phyloP scores from a whole-genome alignment of 2,888 invertebrate species.

The Drosophila testacea region DNA sequence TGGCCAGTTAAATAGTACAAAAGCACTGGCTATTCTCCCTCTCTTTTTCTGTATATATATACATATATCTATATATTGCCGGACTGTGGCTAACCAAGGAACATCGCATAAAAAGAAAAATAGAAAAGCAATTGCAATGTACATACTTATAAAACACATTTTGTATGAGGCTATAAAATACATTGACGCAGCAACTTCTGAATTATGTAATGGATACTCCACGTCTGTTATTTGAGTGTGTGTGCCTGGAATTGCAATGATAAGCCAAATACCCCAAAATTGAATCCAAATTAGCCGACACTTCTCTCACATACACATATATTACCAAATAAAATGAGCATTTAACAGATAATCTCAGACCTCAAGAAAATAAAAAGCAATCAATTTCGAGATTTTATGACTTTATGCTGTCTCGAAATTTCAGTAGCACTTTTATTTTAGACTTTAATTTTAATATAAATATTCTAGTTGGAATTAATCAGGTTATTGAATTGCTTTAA shows the following conservation, averaged over 20 bases:
- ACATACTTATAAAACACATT: conserved; percentile 29
- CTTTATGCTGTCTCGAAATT: background rate
- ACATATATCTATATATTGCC: background rate
- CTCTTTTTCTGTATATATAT: background rate
- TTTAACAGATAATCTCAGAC: conserved; percentile 3
- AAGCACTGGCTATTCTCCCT: background rate
- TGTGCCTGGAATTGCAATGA: conserved; percentile 24
- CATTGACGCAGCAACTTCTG: conserved; percentile 39
- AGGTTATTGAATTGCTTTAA: background rate
- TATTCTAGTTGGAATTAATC: background rate
- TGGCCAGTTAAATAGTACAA: conserved; percentile 43
- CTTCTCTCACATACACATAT: background rate
- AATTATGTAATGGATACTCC: conserved; percentile 39
- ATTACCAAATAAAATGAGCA: background rate
- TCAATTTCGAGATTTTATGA: background rate
- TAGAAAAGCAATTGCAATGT: conserved; percentile 30
- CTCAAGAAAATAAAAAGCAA: background rate
- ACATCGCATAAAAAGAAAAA: conserved; percentile 6
- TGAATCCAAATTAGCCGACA: conserved; percentile 25
- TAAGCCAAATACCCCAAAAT: conserved; percentile 16
- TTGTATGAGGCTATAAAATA: conserved; percentile 51
- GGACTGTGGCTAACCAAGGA: conserved; percentile 3
- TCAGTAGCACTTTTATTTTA: too few species aligned
- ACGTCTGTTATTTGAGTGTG: background rate
- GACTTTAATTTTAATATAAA: background rate